A percentile compares a stretch with the other conserved stretches of the same genome.
Evolutionary conservation across 2,888 invertebrate genomes (phyloP).

Genomic region (Petrolisthes manimaculis): DNA sequence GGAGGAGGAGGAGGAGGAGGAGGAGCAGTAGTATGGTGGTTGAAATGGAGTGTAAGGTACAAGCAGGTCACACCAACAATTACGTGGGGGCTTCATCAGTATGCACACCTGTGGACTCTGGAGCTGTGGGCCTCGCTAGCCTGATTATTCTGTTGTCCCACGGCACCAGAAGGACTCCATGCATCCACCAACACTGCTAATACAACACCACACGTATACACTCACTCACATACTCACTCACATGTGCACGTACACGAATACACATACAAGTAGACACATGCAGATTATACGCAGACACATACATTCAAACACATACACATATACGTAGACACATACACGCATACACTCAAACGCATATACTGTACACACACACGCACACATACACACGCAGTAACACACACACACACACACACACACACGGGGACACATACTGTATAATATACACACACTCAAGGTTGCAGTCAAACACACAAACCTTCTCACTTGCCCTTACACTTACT

Average conservation of each 20-base stretch:
- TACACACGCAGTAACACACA: no score
- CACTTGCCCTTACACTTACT: neutral
- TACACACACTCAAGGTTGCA: neutral
- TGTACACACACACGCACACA: neutral
- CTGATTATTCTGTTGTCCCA: neutral
- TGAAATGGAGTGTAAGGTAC: no score
- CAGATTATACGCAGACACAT: no score
- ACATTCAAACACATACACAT: no score
- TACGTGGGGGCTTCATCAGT: slow-evolving; percentile 14
- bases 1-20: neutral
- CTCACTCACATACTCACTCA: neutral
- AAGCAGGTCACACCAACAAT: neutral
- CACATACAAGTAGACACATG: neutral
- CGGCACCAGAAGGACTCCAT: neutral
- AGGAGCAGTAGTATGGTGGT: neutral
- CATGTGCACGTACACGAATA: neutral
- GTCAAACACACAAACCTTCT: neutral
- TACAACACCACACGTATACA: neutral
- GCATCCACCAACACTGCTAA: neutral
- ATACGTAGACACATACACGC: no score
- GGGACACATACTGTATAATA: neutral
- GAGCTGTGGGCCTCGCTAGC: neutral
- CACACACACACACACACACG: no score
- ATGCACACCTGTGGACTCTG: slow-evolving; percentile 20
- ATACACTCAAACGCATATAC: neutral